These are phyloP conservation scores for Sebastes kiyomatsui DNA, from an alignment of 2,797 vertebrate genomes.

Conservation along the genomic window DNA sequence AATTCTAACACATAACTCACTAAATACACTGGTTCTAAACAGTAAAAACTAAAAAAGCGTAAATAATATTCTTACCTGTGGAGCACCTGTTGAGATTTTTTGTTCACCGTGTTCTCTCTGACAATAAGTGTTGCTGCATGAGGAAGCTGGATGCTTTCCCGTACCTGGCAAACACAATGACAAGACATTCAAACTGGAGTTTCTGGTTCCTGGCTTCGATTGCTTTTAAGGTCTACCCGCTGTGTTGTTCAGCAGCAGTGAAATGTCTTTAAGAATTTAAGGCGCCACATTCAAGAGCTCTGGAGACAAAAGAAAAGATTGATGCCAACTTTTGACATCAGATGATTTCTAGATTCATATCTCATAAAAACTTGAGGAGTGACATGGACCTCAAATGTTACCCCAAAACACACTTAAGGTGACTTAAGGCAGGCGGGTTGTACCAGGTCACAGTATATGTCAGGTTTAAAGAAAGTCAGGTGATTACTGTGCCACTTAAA, in stretches of 20 bases:
- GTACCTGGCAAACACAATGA: background rate
- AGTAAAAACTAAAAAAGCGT: background rate
- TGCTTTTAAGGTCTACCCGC: background rate
- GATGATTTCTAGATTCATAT: background rate
- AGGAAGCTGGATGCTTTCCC: conserved; percentile 18
- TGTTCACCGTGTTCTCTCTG: background rate
- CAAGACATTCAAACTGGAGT: conserved; percentile 35
- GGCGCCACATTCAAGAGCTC: background rate
- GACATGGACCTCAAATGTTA: background rate
- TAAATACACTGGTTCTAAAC: background rate
- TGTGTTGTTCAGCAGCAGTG: background rate
- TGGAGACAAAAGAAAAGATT: background rate
- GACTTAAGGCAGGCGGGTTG: background rate
- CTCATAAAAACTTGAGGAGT: background rate
- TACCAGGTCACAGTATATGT: background rate
- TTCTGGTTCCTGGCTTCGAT: conserved; percentile 46
- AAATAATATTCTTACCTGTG: conserved; percentile 42
- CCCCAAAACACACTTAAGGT: background rate
- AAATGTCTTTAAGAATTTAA: background rate
- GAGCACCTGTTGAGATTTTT: conserved; percentile 7
- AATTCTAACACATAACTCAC: background rate
- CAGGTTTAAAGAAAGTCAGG: background rate
- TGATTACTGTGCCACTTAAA: background rate
- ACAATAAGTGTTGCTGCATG: background rate
- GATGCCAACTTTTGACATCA: background rate